phyloP scores from a whole-genome alignment of 2,888 invertebrate species.

The Agriopis aurantiaria region DNA sequence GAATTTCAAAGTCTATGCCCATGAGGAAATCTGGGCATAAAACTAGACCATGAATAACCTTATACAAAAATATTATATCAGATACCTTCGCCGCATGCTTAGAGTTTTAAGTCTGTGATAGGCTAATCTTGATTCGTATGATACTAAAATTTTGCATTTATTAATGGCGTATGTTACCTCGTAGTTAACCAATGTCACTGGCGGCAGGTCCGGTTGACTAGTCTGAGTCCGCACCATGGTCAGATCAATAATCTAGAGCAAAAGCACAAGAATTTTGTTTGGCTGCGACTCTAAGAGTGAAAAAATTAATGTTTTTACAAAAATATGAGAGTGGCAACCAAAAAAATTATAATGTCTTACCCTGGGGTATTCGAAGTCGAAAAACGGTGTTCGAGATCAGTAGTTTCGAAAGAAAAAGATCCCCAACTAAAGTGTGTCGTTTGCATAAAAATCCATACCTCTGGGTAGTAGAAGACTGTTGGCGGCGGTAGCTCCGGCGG shows the following conservation, averaged over 20 bases:
- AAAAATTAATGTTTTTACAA: neutral
- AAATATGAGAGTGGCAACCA: neutral
- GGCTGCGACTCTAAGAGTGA: neutral
- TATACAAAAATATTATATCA: too few relatives aligned
- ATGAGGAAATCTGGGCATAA: too few relatives aligned
- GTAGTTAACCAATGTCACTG: neutral
- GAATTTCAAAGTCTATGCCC: too few relatives aligned
- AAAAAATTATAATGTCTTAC: neutral
- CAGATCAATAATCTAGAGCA: conserved; percentile 20
- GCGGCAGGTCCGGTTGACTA: neutral
- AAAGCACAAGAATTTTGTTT: neutral
- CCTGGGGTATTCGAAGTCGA: neutral
- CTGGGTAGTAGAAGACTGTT: neutral
- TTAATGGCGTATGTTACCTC: conserved; percentile 1
- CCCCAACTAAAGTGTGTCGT: neutral
- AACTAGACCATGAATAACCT: too few relatives aligned
- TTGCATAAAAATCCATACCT: neutral
- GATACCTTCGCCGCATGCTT: too few relatives aligned
- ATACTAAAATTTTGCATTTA: too few relatives aligned
- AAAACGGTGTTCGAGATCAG: neutral
- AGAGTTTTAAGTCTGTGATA: too few relatives aligned
- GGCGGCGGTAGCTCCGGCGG: neutral
- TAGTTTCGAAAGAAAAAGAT: neutral
- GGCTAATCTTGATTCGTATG: too few relatives aligned
- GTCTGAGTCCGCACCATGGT: conserved; percentile 13